phyloP scores from a whole-genome alignment of 1,140 invertebrate genomes.

The Euura lappo region DNA sequence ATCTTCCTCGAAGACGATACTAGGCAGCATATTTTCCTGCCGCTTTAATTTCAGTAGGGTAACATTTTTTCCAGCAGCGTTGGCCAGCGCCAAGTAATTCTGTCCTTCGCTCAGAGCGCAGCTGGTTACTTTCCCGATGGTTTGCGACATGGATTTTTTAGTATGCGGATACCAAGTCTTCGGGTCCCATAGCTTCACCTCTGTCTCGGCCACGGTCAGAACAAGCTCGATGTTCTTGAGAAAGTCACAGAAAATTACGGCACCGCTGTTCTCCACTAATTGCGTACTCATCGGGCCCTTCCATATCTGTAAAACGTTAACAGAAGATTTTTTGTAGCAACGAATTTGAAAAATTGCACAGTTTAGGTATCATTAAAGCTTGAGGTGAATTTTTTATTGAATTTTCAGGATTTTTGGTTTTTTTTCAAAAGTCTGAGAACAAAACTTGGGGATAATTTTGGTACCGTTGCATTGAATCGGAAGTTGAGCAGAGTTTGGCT shows the following conservation, averaged over 20 bases:
- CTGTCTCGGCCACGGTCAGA: conserved; percentile 41
- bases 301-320: not conserved
- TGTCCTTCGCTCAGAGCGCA: conserved; percentile 43
- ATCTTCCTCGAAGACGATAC: not conserved
- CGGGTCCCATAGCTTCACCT: conserved; percentile 40
- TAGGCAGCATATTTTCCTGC: not conserved
- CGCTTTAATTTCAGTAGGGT: not conserved
- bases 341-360: conserved; percentile 13
- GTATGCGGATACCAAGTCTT: not conserved
- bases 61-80: not conserved
- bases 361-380: not conserved
- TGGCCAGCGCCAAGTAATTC: conserved; percentile 42
- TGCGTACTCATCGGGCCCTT: conserved; percentile 16
- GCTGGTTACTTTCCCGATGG: conserved; percentile 28
- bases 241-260: conserved; percentile 38
- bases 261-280: conserved; percentile 31
- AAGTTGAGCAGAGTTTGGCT: too few relatives aligned
- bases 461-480: too few relatives aligned
- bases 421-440: not conserved
- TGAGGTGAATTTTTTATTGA: too few relatives aligned
- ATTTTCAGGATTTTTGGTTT: too few relatives aligned
- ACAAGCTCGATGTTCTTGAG: conserved; percentile 30
- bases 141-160: not conserved
- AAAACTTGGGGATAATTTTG: conserved; percentile 24
- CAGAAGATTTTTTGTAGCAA: conserved; percentile 8